phyloP scores from a whole-genome alignment of 1,140 invertebrate genomes.

The Caerostris darwini region DNA sequence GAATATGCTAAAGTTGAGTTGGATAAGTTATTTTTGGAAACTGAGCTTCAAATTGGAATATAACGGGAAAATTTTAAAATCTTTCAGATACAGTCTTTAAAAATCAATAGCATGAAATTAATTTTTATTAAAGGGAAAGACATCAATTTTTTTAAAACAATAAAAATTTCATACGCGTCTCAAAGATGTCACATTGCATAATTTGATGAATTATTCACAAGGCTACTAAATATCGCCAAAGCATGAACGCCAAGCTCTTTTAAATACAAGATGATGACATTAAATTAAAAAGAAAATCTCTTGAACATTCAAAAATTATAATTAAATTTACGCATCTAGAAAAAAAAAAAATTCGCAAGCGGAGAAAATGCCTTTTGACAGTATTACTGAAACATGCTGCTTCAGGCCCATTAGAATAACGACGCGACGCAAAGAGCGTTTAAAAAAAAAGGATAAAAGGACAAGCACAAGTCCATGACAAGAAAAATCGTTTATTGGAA shows the following conservation, averaged over 20 bases:
- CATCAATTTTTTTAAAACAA: too few species aligned
- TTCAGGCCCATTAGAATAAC: slow-evolving; percentile 63
- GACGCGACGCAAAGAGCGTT: not conserved
- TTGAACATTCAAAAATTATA: slow-evolving; percentile 1
- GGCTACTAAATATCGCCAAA: not conserved
- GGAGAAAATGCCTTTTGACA: slow-evolving; percentile 7
- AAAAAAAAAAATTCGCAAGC: not conserved
- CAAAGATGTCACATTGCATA: too few species aligned
- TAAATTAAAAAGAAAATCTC: not conserved
- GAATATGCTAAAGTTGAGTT: too few species aligned
- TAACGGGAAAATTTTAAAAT: too few species aligned
- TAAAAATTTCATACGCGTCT: too few species aligned
- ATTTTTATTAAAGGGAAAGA: too few species aligned
- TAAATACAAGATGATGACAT: not conserved
- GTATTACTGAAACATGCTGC: not conserved
- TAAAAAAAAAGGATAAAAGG: slow-evolving; percentile 19
- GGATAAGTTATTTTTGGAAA: too few species aligned
- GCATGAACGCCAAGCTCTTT: not conserved
- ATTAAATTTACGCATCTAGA: not conserved
- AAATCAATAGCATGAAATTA: too few species aligned
- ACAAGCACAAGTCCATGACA: slow-evolving; percentile 54
- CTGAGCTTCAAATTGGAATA: too few species aligned
- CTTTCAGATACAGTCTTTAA: too few species aligned
- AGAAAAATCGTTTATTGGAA: slow-evolving; percentile 76
- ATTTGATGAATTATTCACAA: too few species aligned